Base-by-base conservation (phyloP, 2,888 invertebrate species). In the Andrena fulva region DNA sequence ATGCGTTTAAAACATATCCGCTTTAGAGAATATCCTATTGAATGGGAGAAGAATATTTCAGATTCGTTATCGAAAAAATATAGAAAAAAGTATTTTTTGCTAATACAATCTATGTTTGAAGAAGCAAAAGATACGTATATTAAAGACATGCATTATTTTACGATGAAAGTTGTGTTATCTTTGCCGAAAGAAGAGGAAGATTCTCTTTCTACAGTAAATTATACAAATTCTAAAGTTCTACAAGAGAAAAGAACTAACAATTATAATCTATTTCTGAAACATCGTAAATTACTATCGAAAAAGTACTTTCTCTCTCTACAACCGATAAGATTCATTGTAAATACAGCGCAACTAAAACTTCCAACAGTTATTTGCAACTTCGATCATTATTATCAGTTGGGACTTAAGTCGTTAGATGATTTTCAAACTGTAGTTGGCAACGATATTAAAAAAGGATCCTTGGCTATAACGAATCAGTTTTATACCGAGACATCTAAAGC, bases 321-420 rank as follows among this genome's bases (percentile, higher is more conserved):
- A 12, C 69, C 92, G 29, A 89, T 93, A 27, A 87, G 84, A 76
- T 76, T 74, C 27, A 91, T 93, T 5, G 86, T 91, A 16, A 85
- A 88, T 8, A 86, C 82, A 16, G 90, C 94, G 1, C 92, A 92
- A 33, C 31, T 84, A 0, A 94, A 94, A 64, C 92, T 95, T 59
- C 95, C 95, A 0, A 60, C 86, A 1, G 81, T 93, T 7, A 92
- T 95, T 0, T 92, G 94, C 52, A 90, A 93, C 77, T 94, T 94
- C 35, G 84, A 90, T 10, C 20, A 64, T 7, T 93, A 92, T 62
- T 87, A 85, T 29, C 48, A 67, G 0, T 20, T 72, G 1, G 88
- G 90, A 2, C 80, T 87, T 24, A 70, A 92, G 16, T 85, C 89
- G 1, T 80, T 94, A 10, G 70, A 81, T 1, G 91, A 92, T 20